Evolutionary conservation across 2,113 vertebrate genomes (phyloP).

Genomic region (Marcusenius ussheri): DNA sequence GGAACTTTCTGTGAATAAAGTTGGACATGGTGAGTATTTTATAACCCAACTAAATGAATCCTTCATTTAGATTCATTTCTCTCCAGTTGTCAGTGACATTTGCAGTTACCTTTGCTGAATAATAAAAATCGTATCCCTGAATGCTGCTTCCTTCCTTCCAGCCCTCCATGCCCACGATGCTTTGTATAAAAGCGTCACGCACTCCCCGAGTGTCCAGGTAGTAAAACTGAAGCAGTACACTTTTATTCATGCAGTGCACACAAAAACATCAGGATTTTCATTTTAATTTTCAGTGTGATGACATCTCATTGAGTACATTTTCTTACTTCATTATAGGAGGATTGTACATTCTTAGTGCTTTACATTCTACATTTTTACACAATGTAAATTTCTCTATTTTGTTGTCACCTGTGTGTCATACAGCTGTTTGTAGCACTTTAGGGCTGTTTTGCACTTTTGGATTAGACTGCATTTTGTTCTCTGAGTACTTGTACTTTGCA

Average conservation of each 20-base stretch:
- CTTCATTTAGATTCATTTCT: background rate
- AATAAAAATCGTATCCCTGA: background rate
- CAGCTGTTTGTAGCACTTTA: background rate
- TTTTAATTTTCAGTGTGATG: background rate
- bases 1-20: conserved; percentile 82
- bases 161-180: conserved; percentile 80
- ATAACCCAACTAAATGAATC: background rate
- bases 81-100: background rate
- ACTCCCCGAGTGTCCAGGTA: conserved; percentile 82
- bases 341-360: background rate
- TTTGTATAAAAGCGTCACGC: conserved; percentile 73
- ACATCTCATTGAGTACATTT: background rate
- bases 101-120: background rate
- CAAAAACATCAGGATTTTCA: background rate
- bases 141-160: conserved; percentile 35
- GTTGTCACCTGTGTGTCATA: background rate
- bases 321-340: background rate
- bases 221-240: conserved; percentile 12
- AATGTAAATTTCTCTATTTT: background rate
- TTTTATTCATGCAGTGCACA: background rate
- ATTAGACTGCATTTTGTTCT: background rate
- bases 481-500: background rate
- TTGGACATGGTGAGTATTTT: conserved; percentile 79
- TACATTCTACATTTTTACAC: background rate
- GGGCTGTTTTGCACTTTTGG: background rate